These are phyloP conservation scores for Mormyrus lacerda DNA, from an alignment of 2,113 vertebrate species.

Conservation along the genomic window DNA sequence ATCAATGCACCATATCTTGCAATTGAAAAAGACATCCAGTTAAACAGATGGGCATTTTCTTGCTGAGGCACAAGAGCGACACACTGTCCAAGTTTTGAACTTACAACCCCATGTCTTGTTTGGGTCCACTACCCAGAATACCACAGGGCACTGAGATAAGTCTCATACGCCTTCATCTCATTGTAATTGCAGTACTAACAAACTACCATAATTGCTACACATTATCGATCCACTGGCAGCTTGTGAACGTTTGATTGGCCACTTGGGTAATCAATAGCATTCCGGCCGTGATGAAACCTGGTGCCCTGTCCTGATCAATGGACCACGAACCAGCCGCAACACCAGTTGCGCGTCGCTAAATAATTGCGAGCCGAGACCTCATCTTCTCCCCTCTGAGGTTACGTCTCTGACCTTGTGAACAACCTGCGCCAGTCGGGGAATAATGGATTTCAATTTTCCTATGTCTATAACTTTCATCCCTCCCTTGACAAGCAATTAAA, in stretches of 20 bases:
- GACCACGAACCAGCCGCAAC: background rate
- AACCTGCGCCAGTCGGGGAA: slow-evolving; percentile 32
- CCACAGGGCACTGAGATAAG: background rate
- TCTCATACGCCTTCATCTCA: background rate
- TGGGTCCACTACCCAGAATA: background rate
- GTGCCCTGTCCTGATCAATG: background rate
- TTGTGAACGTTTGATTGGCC: slow-evolving; percentile 1
- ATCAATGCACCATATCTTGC: background rate
- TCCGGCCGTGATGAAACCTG: background rate
- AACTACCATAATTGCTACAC: background rate
- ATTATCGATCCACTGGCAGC: background rate
- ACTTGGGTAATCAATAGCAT: background rate
- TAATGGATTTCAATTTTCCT: slow-evolving; percentile 41
- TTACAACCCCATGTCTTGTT: background rate
- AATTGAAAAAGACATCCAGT: background rate
- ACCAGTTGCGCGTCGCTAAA: background rate
- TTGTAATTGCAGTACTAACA: background rate
- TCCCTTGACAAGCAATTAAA: slow-evolving; percentile 45
- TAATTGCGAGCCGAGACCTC: background rate
- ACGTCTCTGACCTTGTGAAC: slow-evolving; percentile 36
- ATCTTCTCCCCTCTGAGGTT: background rate
- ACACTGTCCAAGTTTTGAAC: background rate
- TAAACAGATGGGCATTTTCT: background rate
- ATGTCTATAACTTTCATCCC: slow-evolving; percentile 42
- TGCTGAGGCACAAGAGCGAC: background rate